Evolutionary conservation across 2,113 vertebrate species (phyloP), one percentile per base, ranked within the genome.

Genomic region (Dicaeum eximium): DNA sequence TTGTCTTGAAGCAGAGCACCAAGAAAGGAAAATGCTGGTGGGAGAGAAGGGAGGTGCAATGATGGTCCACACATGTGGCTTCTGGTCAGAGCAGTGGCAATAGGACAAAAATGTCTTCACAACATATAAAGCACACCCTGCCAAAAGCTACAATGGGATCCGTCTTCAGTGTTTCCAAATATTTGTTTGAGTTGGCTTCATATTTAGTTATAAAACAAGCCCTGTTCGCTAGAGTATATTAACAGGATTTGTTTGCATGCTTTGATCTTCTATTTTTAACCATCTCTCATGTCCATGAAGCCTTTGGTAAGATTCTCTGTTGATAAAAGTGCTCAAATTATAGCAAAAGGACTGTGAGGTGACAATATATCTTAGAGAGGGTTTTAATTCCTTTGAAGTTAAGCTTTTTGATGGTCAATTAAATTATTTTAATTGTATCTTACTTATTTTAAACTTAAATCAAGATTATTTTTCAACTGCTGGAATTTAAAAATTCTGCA

Each of bases 261-360:
- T 96, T 97, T 96, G 72, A 93, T 96, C 83, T 93, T 72, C 65
- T 71, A 61, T 84, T 96, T 96, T 91, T 77, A 93, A 92, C 91
- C 44, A 66, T 79, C 47, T 87, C 51, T 51, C 2, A 0, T 51
- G 53, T 61, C 92, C 86, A 42, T 27, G 72, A 89, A 86, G 80
- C 53, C 64, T 90, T 83, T 75, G 80, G 60, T 94, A 81, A 95
- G 95, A 96, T 96, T 84, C 44, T 89, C 21, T 0, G 0, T 44
- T 85, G 86, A 94, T 85, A 92, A 81, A 90, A 89, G 37, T 74
- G 47, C 53, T 93, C 47, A 62, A 60, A 71, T 74, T 60, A 53
- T 50, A 86, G 24, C 48, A 94, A 92, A 85, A 40, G 65, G 80
- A 72, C 75, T 72, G 35, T 30, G 50, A 70, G 25, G 65, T 81